Base-by-base conservation (phyloP, 1,140 invertebrate genomes). In the Gonioctena quinquepunctata region DNA sequence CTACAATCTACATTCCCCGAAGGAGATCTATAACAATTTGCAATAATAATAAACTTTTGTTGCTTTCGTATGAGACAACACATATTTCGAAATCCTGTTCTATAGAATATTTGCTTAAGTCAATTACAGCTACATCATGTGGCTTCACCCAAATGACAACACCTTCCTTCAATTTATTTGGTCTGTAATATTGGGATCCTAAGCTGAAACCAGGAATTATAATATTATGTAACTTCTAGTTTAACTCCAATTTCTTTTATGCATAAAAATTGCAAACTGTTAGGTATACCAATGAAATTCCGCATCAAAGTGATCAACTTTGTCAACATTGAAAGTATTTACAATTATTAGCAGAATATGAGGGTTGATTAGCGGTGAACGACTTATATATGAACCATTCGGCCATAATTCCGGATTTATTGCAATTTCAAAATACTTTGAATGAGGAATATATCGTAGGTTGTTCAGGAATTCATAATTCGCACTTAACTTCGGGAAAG, bases 401-500 rank as follows among this genome's bases (percentile, higher is more conserved):
- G n/a, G n/a, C n/a, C n/a, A 62, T 28, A 28, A 18, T 22, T 33
- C 60, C 23, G 27, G 60, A 62, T 62, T 26, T 27, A 62, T 62
- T 16, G 60, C 60, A 28, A n/a, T 62, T 62, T 62, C 33, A 62
- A 62, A 62, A 21, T 62, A 62, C 60, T 28, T 62, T 62, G 33
- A 62, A 62, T 62, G 60, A 62, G n/a, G 60, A 28, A 33, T 62
- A 62, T 33, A 62, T 26, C n/a, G 3, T 26, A 62, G 60, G 60
- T 28, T 62, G 60, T 33, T 28, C 33, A 16, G 60, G 22, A 33
- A 27, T 62, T 28, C 26, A 28, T 62, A 33, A 26, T 33, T 62
- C 60, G 33, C 60, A 62, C 60, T 22, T 62, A 62, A 62, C 60
- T 62, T 62, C 60, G 33, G 60, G 60, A 33, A 62, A 62, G 33